Percentiles rank a stretch among this genome's conserved stretches.
phyloP scores from a whole-genome alignment of 1,140 invertebrate species.

The Drosophila biarmipes region DNA sequence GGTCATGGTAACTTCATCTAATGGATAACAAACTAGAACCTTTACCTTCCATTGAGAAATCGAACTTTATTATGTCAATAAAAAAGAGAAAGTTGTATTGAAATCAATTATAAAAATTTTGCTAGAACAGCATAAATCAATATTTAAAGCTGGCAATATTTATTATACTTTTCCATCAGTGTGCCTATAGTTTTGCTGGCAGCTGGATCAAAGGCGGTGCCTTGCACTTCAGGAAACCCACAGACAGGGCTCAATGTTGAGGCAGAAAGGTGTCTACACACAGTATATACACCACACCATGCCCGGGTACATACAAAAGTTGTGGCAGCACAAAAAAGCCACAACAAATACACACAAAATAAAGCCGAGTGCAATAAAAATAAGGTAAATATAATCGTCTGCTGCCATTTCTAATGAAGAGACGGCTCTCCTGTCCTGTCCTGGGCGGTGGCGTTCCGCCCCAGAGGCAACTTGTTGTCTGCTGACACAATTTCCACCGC shows the following conservation, averaged over 20 bases:
- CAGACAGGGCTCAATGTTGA: conserved; percentile 5
- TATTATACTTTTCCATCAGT: too few species aligned
- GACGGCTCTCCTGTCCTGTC: conserved; percentile 10
- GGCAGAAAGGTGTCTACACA: conserved; percentile 4
- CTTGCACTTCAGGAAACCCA: conserved; percentile 35
- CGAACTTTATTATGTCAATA: too few species aligned
- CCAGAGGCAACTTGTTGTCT: conserved; percentile 59
- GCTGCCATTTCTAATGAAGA: conserved; percentile 63
- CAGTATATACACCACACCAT: not conserved
- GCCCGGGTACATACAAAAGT: conserved; percentile 2
- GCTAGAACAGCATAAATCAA: too few species aligned
- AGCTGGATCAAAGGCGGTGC: conserved; percentile 40
- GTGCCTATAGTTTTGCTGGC: conserved; percentile 10
- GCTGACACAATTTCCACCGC: conserved; percentile 70
- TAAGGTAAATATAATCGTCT: conserved; percentile 54
- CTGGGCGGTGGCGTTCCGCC: not conserved
- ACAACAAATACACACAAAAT: conserved; percentile 54
- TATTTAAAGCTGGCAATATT: too few species aligned
- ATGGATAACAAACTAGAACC: too few species aligned
- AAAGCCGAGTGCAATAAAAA: conserved; percentile 34
- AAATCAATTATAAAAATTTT: too few species aligned
- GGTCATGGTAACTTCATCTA: too few species aligned
- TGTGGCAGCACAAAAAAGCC: conserved; percentile 10
- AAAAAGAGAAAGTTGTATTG: too few species aligned
- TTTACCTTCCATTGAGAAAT: too few species aligned